Evolutionary conservation across 2,113 vertebrate genomes (phyloP).

Genomic region (Rafetus swinhoei): DNA sequence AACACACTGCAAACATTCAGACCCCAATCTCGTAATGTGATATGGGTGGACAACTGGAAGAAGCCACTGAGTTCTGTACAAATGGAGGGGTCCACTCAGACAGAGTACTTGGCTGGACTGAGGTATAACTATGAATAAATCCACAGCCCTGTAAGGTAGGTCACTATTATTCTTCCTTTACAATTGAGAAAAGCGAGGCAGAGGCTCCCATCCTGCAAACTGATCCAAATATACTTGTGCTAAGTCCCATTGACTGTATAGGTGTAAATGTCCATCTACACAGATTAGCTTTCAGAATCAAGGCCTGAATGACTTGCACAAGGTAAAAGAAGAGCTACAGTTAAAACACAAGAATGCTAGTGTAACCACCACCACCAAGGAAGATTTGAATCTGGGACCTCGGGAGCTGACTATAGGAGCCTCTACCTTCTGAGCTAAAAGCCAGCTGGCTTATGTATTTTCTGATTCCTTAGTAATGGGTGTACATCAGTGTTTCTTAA

Average conservation of each 20-base stretch:
- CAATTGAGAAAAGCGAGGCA: neutral
- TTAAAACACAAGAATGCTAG: neutral
- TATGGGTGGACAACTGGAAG: neutral
- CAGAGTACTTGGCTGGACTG: neutral
- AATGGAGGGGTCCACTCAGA: neutral
- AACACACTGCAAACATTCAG: neutral
- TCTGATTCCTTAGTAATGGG: constrained; percentile 7
- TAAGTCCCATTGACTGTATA: neutral
- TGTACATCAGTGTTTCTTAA: neutral
- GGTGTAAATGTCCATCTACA: neutral
- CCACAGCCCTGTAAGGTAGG: neutral
- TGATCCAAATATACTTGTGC: neutral
- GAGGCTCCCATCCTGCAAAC: neutral
- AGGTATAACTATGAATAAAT: neutral
- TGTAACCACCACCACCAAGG: no score
- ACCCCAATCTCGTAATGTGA: neutral
- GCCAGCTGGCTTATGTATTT: no score
- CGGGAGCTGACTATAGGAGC: no score
- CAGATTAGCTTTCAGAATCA: neutral
- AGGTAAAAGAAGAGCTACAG: neutral
- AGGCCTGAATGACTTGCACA: neutral
- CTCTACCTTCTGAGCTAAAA: no score
- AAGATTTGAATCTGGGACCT: no score
- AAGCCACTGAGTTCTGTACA: neutral
- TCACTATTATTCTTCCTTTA: neutral